phyloP scores from a whole-genome alignment of 2,888 invertebrate species.

The Ormia ochracea region DNA sequence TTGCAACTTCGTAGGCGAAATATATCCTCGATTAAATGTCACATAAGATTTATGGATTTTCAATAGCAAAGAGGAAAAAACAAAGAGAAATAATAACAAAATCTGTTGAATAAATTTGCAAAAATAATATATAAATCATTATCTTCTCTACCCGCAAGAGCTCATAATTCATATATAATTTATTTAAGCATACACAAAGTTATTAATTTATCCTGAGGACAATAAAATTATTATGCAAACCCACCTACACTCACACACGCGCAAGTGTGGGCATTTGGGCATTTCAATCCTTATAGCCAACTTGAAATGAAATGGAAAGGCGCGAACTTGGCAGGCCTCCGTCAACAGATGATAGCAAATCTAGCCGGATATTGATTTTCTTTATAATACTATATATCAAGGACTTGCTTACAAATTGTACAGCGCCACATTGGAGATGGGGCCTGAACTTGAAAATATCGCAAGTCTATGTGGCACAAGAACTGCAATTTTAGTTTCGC shows the following conservation, averaged over 20 bases:
- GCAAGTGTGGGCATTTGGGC: background rate
- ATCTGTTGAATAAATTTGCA: constrained; percentile 38
- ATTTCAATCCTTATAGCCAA: background rate
- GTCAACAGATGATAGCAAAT: too few species aligned
- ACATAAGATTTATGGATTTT: constrained; percentile 33
- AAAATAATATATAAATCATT: constrained; percentile 50
- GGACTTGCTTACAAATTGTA: too few species aligned
- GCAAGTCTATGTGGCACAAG: too few species aligned
- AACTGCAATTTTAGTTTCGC: too few species aligned
- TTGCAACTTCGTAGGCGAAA: background rate
- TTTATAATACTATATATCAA: too few species aligned
- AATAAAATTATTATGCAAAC: constrained; percentile 7
- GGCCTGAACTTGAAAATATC: too few species aligned
- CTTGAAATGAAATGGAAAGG: background rate
- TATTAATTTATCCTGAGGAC: constrained; percentile 53
- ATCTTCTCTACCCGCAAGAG: constrained; percentile 30
- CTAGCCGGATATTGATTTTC: too few species aligned
- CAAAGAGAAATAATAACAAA: constrained; percentile 31
- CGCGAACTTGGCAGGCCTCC: background rate
- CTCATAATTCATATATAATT: constrained; percentile 52
- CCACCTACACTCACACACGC: background rate
- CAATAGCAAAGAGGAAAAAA: background rate
- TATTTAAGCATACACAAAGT: constrained; percentile 43
- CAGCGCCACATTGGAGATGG: too few species aligned
- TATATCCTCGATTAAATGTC: constrained; percentile 27